phyloP scores from a whole-genome alignment of 2,797 vertebrate genomes.

The Poeciliopsis presidionis region DNA sequence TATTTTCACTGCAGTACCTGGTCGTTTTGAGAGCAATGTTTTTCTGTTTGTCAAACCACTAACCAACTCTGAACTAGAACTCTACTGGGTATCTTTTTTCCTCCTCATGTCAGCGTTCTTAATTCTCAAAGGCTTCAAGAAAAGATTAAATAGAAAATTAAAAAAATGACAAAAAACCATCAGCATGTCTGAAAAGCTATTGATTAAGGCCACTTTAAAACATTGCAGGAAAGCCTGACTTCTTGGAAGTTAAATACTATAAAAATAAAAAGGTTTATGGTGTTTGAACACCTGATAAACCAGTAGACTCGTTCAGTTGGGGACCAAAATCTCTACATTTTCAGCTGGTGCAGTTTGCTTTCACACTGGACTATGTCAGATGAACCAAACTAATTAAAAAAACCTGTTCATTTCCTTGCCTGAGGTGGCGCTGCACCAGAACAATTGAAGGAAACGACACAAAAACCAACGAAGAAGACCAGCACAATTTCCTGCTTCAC shows the following conservation, averaged over 20 bases:
- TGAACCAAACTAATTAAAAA: too few species aligned
- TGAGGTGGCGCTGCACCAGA: too few species aligned
- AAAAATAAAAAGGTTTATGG: not conserved
- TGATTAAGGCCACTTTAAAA: not conserved
- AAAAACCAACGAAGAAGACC: too few species aligned
- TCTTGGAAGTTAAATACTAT: not conserved
- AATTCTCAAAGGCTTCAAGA: not conserved
- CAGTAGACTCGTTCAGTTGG: too few species aligned
- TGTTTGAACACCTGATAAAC: not conserved
- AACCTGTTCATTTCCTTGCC: too few species aligned
- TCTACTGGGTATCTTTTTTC: not conserved
- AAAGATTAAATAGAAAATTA: not conserved
- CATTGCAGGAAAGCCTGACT: not conserved
- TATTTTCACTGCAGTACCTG: conserved; percentile 7
- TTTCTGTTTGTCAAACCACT: not conserved
- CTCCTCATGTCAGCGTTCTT: not conserved
- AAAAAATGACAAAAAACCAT: not conserved
- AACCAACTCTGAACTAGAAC: not conserved
- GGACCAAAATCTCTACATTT: too few species aligned
- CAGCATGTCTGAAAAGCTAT: not conserved
- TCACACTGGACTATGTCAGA: too few species aligned
- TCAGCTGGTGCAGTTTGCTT: too few species aligned
- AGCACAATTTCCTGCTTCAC: too few species aligned
- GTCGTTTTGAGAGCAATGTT: not conserved
- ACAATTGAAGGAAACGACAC: too few species aligned